A percentile compares a stretch with the other conserved stretches of the same genome.
phyloP scores from a whole-genome alignment of 2,797 vertebrate species.

The Bradypodion pumilum region DNA sequence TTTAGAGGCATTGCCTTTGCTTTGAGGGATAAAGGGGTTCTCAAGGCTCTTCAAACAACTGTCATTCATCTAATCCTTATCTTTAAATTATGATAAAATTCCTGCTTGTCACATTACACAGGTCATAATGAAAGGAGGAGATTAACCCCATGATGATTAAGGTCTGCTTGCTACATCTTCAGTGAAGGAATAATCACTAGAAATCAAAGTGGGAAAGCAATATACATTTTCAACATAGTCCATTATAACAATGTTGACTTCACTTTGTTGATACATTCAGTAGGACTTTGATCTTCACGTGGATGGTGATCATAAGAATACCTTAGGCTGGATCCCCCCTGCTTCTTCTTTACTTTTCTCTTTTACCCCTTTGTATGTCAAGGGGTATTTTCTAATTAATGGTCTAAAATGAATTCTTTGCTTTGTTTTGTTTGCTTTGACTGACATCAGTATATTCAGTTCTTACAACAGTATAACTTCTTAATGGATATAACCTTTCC shows the following conservation, averaged over 20 bases:
- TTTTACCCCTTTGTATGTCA: too few species aligned
- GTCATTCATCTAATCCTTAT: constrained; percentile 57
- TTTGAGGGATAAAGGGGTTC: constrained; percentile 46
- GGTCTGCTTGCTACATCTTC: constrained; percentile 50
- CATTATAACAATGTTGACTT: constrained; percentile 29
- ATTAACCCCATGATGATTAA: constrained; percentile 62
- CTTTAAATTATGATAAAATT: constrained; percentile 63
- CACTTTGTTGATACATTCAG: constrained; percentile 23
- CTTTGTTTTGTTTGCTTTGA: constrained; percentile 30
- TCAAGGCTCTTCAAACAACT: constrained; percentile 49
- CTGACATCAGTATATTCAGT: constrained; percentile 39
- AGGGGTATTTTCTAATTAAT: constrained; percentile 44
- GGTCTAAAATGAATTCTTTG: neutral
- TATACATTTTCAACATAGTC: neutral
- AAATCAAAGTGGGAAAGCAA: constrained; percentile 26
- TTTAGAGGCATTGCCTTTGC: constrained; percentile 32
- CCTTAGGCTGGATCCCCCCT: too few species aligned
- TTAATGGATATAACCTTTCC: neutral
- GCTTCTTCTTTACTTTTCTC: too few species aligned
- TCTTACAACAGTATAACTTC: constrained; percentile 20
- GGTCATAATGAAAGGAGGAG: constrained; percentile 58
- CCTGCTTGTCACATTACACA: constrained; percentile 63
- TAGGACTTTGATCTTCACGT: constrained; percentile 34
- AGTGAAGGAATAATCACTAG: constrained; percentile 37
- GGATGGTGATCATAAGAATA: constrained; percentile 29